Percentiles rank a stretch among this genome's conserved stretches.
Conservation (phyloP, 2,113 vertebrate species). For the Sclerurus mexicanus region DNA sequence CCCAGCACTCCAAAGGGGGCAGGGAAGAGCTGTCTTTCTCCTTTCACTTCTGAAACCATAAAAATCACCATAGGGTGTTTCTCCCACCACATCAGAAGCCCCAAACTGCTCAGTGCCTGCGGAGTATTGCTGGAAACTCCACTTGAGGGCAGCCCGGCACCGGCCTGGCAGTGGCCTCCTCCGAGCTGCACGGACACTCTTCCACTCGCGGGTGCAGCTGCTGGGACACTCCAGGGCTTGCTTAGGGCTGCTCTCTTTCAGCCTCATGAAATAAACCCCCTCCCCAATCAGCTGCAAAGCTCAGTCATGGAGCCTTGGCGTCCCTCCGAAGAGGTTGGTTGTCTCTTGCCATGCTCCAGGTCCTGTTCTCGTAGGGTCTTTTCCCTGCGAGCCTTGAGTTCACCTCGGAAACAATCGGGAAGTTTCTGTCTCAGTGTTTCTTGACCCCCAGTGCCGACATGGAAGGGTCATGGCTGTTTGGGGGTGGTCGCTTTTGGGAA, state of each 20-base stretch:
- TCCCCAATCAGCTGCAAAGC: fast-evolving
- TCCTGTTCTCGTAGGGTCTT: fast-evolving
- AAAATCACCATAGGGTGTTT: fast-evolving
- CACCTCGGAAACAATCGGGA: not conserved
- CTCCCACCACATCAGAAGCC: not conserved
- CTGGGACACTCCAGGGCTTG: not conserved
- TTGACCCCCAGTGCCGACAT: not conserved
- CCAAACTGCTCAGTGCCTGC: fast-evolving
- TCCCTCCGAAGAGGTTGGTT: fast-evolving
- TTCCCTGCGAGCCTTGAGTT: not conserved
- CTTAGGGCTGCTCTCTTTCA: not conserved
- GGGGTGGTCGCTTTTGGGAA: not conserved
- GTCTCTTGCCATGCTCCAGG: fast-evolving
- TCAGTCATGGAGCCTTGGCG: fast-evolving
- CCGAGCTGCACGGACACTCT: not conserved
- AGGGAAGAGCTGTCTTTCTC: fast-evolving
- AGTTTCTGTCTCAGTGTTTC: not conserved
- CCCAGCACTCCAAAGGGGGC: fast-evolving
- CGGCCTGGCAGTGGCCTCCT: not conserved
- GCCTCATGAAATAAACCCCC: fast-evolving
- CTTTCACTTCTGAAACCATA: fast-evolving
- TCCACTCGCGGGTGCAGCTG: not conserved
- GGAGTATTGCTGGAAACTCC: not conserved
- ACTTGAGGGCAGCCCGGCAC: not conserved
- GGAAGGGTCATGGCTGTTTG: not conserved